Conservation (phyloP, 2,113 vertebrate genomes). For the Aix galericulata region DNA sequence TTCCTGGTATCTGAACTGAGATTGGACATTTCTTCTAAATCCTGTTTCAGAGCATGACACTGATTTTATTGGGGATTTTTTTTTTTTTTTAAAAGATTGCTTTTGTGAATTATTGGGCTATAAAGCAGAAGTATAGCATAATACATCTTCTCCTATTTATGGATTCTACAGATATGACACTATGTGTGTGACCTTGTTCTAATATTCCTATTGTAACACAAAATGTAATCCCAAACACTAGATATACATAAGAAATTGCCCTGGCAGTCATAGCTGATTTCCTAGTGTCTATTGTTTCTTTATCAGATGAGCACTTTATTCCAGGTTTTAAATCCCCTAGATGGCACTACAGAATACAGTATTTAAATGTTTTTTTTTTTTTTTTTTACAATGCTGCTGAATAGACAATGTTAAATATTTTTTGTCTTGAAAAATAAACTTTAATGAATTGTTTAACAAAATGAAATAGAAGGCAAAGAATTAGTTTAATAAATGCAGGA, state of each 20-base stretch:
- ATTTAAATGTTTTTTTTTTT: conserved; percentile 67
- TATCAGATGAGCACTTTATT: conserved; percentile 8
- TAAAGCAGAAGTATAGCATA: conserved; percentile 13
- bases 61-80: conserved; percentile 38
- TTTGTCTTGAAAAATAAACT: conserved; percentile 63
- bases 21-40: neutral
- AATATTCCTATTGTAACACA: conserved; percentile 32
- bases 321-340: conserved; percentile 76
- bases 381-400: conserved; percentile 36
- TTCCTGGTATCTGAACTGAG: conserved; percentile 14
- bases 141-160: conserved; percentile 1
- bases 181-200: conserved; percentile 14
- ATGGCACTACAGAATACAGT: conserved; percentile 80
- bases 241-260: conserved; percentile 28
- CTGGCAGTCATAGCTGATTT: conserved; percentile 38
- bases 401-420: conserved; percentile 53
- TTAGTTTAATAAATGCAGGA: conserved; percentile 3
- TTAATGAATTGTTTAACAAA: conserved; percentile 50
- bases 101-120: conserved; percentile 58
- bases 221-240: conserved; percentile 27
- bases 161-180: neutral
- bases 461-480: conserved; percentile 2
- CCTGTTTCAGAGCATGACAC: conserved; percentile 19
- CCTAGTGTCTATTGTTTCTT: conserved; percentile 31
- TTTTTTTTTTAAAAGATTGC: conserved; percentile 41